These are phyloP conservation scores for Brassicogethes aeneus DNA, from an alignment of 2,888 invertebrate species.

Conservation along the genomic window DNA sequence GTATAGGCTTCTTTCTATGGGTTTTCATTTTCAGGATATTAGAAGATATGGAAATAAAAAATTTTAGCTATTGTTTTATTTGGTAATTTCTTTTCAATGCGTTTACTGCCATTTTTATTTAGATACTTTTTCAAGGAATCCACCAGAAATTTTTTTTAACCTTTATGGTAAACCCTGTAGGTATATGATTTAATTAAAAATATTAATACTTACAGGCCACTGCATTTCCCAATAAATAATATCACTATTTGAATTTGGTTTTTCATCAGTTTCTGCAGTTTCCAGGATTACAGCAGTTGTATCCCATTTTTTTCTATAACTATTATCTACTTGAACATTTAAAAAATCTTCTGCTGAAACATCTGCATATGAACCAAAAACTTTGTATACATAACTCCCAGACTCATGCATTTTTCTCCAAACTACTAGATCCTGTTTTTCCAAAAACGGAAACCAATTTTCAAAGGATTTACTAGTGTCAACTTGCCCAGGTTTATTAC, in stretches of 20 bases:
- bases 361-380: conserved; percentile 74
- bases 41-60: too few species aligned
- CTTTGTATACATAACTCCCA: conserved; percentile 75
- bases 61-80: too few species aligned
- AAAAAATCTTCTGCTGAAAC: conserved; percentile 72
- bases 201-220: conserved; percentile 70
- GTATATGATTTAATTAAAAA: not conserved
- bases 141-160: not conserved
- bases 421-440: conserved; percentile 68
- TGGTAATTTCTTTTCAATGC: too few species aligned
- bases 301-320: conserved; percentile 75
- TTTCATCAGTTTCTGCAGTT: conserved; percentile 57
- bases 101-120: too few species aligned
- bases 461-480: conserved; percentile 32
- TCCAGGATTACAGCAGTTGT: conserved; percentile 62
- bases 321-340: conserved; percentile 71
- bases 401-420: conserved; percentile 65
- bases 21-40: too few species aligned
- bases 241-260: conserved; percentile 52
- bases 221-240: conserved; percentile 83
- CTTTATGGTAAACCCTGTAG: not conserved
- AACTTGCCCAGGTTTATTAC: conserved; percentile 20
- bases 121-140: too few species aligned
- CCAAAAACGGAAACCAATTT: conserved; percentile 71
- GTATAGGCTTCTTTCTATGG: too few species aligned